A percentile compares a stretch with the other conserved stretches of the same genome.
These are phyloP conservation scores for Fringilla coelebs DNA, from an alignment of 2,797 vertebrate species.

Conservation along the genomic window DNA sequence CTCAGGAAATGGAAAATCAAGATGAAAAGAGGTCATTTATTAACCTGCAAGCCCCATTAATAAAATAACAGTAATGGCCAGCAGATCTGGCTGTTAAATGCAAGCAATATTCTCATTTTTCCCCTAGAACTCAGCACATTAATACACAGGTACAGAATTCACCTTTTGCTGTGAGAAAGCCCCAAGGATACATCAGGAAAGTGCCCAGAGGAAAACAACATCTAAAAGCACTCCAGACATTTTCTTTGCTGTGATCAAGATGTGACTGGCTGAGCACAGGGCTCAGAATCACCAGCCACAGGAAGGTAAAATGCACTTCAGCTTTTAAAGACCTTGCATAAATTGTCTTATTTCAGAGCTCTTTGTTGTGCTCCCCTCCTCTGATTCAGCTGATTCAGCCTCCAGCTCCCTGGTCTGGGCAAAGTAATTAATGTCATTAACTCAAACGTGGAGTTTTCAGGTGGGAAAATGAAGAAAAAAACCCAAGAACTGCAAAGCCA, in stretches of 20 bases:
- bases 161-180: neutral
- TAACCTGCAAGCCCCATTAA: neutral
- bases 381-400: neutral
- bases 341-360: neutral
- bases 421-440: neutral
- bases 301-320: neutral
- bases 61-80: neutral
- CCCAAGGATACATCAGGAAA: neutral
- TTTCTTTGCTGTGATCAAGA: neutral
- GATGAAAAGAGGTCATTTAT: neutral
- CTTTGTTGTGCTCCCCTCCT: neutral
- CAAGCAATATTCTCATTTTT: neutral
- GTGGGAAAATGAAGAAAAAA: neutral
- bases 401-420: neutral
- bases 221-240: neutral
- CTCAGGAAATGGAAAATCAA: neutral
- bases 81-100: neutral
- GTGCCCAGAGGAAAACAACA: neutral
- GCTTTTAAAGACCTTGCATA: neutral
- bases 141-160: fast-evolving
- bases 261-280: neutral
- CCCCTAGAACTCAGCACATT: neutral
- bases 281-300: neutral
- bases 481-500: neutral
- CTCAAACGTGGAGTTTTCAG: neutral